These are phyloP conservation scores for Camptogramma bilineatum DNA, from an alignment of 2,888 invertebrate species.

Conservation along the genomic window DNA sequence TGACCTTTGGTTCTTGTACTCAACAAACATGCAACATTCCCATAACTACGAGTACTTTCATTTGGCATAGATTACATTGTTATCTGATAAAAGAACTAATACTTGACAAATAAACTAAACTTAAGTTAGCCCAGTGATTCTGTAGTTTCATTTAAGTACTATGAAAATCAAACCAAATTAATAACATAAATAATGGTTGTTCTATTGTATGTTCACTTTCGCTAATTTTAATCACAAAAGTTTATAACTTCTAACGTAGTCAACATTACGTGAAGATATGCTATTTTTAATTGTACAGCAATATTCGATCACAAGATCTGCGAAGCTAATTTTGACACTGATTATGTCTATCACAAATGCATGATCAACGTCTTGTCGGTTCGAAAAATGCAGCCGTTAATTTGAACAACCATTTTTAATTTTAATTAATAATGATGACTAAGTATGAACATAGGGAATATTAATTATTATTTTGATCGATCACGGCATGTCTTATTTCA, in stretches of 20 bases:
- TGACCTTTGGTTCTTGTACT: no score
- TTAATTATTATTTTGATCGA: constrained; percentile 85
- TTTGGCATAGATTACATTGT: no score
- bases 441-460: constrained; percentile 79
- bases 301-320: background rate
- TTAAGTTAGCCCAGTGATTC: no score
- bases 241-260: background rate
- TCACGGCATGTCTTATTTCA: constrained; percentile 80
- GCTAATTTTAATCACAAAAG: no score
- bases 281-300: constrained; percentile 1
- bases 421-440: constrained; percentile 85
- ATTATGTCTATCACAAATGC: constrained; percentile 38
- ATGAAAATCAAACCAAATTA: no score
- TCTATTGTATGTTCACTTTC: background rate
- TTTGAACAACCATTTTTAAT: constrained; percentile 77
- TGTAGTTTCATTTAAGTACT: no score
- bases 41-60: no score
- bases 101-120: no score
- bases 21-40: no score
- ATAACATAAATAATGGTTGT: no score
- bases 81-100: no score
- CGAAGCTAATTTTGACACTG: constrained; percentile 2
- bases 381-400: constrained; percentile 77
- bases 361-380: constrained; percentile 51
- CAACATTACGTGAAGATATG: background rate